Conservation (phyloP, 2,797 vertebrate species). For the Phalanger gymnotis region DNA sequence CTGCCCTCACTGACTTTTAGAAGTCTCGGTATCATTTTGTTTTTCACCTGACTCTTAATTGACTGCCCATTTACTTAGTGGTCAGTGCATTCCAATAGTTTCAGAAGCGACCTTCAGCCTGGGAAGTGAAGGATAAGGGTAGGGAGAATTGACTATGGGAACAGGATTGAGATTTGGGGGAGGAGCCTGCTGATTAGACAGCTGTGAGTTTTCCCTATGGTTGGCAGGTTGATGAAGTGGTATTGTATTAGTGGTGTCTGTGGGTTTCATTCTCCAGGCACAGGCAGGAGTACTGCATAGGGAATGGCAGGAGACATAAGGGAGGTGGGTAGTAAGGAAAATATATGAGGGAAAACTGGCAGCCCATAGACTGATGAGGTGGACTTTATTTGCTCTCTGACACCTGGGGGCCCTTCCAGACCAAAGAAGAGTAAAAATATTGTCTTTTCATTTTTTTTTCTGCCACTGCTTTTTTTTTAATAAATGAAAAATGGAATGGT, state of each 20-base stretch:
- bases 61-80: neutral
- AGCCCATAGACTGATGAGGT: neutral
- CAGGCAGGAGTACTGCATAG: neutral
- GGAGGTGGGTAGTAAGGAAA: slow-evolving; percentile 24
- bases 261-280: neutral
- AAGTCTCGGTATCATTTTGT: slow-evolving; percentile 42
- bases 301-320: slow-evolving; percentile 23
- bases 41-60: neutral
- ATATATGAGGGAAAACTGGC: neutral
- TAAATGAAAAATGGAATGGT: neutral
- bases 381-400: slow-evolving; percentile 21
- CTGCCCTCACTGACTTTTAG: slow-evolving; percentile 2
- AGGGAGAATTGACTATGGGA: neutral
- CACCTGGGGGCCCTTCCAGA: neutral
- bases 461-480: neutral
- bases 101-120: neutral
- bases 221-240: neutral
- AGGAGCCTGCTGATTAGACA: neutral
- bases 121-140: neutral
- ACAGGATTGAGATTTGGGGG: neutral
- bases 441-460: neutral
- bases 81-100: neutral
- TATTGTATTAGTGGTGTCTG: slow-evolving; percentile 5
- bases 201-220: neutral
- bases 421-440: neutral